Conservation (phyloP, 2,888 invertebrate genomes). For the Aethes cnicana region DNA sequence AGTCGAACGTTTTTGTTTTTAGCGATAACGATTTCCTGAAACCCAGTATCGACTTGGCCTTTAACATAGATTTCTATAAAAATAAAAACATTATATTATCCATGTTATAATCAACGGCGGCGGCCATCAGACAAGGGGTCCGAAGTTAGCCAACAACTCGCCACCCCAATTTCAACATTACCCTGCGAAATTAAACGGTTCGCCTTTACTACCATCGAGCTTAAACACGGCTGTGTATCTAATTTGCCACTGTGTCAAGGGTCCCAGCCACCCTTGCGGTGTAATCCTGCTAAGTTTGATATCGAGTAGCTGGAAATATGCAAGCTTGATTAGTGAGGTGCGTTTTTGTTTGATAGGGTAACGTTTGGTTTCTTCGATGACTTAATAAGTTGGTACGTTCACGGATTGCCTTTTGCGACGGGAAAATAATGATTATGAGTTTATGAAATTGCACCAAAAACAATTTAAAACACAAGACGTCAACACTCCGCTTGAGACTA, state of each 20-base stretch:
- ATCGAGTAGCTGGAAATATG: constrained; percentile 37
- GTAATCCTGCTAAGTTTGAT: constrained; percentile 47
- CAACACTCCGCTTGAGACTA: no score
- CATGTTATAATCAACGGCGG: constrained; percentile 59
- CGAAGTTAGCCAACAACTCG: constrained; percentile 56
- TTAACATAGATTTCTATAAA: no score
- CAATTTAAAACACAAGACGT: no score
- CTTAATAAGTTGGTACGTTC: constrained; percentile 41
- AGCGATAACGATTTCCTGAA: not conserved
- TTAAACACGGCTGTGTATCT: constrained; percentile 57
- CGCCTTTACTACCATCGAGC: constrained; percentile 41
- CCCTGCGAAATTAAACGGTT: constrained; percentile 63
- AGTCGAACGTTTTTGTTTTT: not conserved
- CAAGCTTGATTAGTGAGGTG: constrained; percentile 36
- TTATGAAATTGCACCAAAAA: no score
- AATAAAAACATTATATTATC: constrained; percentile 50
- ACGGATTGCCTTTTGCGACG: constrained; percentile 10
- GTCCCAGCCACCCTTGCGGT: constrained; percentile 44
- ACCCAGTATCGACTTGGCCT: no score
- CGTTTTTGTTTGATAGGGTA: constrained; percentile 50
- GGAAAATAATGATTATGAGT: no score
- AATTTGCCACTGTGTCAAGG: constrained; percentile 52
- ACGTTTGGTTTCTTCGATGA: constrained; percentile 46
- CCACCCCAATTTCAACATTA: constrained; percentile 69
- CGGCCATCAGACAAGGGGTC: constrained; percentile 48